Base-by-base conservation (phyloP, 30 jellyfish, hydroid and myxozoan species). In the Catostylus mosaicus region DNA sequence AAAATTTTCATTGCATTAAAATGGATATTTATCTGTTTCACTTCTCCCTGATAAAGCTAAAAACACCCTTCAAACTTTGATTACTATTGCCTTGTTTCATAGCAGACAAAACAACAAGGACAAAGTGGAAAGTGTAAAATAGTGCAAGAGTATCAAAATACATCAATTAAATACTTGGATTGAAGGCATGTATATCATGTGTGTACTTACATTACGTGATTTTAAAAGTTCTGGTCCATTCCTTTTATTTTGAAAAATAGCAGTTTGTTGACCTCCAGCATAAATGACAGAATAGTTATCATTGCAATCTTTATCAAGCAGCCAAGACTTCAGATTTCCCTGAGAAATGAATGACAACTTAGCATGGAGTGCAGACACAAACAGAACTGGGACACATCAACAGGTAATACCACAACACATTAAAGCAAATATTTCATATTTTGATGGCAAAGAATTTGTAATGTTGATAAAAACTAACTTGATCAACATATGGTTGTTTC, bases 301-400 rank as follows among this genome's bases (percentile, higher is more conserved):
- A 69, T 93, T 93, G 63, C 97, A 68, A 68, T 93, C 98, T 33
- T 89, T 96, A 32, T 93, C 97, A 37, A 93, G 90, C 2, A 93
- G 87, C 98, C 98, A 93, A 12, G 94, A 86, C 36, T 82, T 87
- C 72, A 93, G 68, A 48, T 93, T 93, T 34, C 98, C 96, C 97
- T 92, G 73, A 3, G 40, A n/a, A 71, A 71, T 4, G 24, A 36
- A 71, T 14, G 31, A 67, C 33, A 31, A 7, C 5, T 61, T 56
- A 6, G 20, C 30, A 7, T 56, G 22, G 22, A 23, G 22, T 0
- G 19, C 3, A 34, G 47, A 31, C 10, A 67, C n/a, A 61, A 3
- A 24, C 0, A 50, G 63, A 16, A 6, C 19, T 4, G 18, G 2
- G 24, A 50, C 19, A 50, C 27, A 8, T 50, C 24, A 50, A 50